A percentile compares a stretch with the other conserved stretches of the same genome.
These are phyloP conservation scores for Tapera naevia DNA, from an alignment of 2,797 vertebrate species.

Conservation along the genomic window DNA sequence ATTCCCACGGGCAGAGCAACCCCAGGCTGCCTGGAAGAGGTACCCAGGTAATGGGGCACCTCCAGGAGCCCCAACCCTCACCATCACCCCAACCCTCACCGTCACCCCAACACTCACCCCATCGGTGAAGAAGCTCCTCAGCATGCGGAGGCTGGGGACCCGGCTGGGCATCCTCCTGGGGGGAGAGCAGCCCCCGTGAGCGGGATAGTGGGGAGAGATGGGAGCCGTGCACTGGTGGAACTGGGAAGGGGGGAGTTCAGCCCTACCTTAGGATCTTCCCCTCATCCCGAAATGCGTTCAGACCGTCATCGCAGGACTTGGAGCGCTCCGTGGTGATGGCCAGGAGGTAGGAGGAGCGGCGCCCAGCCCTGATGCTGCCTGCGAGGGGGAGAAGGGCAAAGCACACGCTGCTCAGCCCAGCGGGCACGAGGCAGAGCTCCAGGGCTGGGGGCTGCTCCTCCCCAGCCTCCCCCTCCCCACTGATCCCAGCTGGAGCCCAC, in stretches of 20 bases:
- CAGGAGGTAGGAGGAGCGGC: conserved; percentile 95
- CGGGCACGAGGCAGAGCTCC: fast-evolving
- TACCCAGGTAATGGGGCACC: neutral
- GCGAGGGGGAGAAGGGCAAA: conserved; percentile 29
- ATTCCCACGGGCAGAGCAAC: neutral
- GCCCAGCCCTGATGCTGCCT: conserved; percentile 93
- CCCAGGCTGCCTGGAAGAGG: fast-evolving
- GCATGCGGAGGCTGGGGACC: conserved; percentile 83
- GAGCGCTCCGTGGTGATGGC: conserved; percentile 96
- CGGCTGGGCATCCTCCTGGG: conserved; percentile 90
- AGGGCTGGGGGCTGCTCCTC: neutral
- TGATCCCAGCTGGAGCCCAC: no score
- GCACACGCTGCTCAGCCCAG: neutral
- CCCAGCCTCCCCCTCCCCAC: no score
- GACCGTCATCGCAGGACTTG: conserved; percentile 97
- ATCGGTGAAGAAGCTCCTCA: conserved; percentile 94
- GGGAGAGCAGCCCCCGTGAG: conserved; percentile 27
- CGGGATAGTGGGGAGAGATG: fast-evolving
- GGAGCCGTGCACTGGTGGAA: fast-evolving
- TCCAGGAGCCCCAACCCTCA: neutral
- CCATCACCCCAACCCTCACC: conserved; percentile 81
- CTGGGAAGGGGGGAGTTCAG: fast-evolving
- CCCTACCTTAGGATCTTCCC: conserved; percentile 87
- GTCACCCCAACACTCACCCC: conserved; percentile 85
- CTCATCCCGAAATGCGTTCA: conserved; percentile 92